phyloP scores from a whole-genome alignment of 2,113 vertebrate species.

The Neodon shergylaensis region DNA sequence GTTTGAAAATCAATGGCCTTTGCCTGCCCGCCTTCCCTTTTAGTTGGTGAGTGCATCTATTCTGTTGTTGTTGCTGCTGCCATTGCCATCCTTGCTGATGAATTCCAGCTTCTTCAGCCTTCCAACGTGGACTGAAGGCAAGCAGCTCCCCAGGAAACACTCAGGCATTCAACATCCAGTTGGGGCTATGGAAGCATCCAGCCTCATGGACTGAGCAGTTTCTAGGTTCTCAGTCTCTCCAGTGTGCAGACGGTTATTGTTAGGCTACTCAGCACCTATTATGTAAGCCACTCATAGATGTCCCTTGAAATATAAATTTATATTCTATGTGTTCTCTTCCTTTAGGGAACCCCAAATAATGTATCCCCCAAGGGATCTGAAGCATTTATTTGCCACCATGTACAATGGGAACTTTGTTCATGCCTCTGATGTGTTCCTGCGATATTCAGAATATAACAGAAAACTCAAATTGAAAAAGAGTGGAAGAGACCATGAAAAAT shows the following conservation, averaged over 20 bases:
- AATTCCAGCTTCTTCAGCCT: background rate
- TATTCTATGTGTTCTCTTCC: background rate
- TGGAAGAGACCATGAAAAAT: background rate
- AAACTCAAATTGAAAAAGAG: background rate
- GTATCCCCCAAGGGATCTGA: background rate
- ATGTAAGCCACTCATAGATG: background rate
- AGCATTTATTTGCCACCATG: no score
- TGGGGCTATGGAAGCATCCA: background rate
- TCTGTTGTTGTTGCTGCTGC: background rate
- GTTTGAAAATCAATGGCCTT: background rate
- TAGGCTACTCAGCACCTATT: background rate
- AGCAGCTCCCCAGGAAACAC: background rate
- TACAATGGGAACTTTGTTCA: background rate
- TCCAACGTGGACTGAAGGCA: background rate
- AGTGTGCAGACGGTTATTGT: background rate
- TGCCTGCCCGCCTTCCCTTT: background rate
- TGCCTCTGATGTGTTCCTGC: rapidly evolving
- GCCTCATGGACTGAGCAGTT: background rate
- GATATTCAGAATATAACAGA: background rate
- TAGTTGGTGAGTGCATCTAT: background rate
- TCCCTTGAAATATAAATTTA: background rate
- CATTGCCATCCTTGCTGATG: background rate
- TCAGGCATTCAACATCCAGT: background rate
- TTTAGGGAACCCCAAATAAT: background rate
- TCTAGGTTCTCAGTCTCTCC: background rate